Percentiles rank a stretch among this genome's conserved stretches.
Conservation (phyloP, 2,113 vertebrate species). For the Megaceryle torquata region DNA sequence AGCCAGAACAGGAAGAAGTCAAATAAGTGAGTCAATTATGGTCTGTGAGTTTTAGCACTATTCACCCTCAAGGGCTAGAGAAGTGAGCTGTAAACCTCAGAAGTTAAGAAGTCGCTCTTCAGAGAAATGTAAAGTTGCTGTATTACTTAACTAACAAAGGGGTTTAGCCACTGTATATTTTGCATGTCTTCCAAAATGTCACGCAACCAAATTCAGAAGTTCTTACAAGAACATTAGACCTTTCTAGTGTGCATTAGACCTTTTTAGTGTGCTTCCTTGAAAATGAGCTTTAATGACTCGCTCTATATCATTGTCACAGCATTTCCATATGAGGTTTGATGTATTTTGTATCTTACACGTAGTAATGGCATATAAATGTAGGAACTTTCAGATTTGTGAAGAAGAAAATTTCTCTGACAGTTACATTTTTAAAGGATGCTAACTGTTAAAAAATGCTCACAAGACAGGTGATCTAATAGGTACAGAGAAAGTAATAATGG, state of each 20-base stretch:
- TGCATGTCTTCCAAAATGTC: background rate
- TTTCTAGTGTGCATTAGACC: background rate
- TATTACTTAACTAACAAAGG: background rate
- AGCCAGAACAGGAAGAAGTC: background rate
- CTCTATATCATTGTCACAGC: constrained; percentile 3
- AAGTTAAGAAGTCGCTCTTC: background rate
- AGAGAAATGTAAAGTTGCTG: background rate
- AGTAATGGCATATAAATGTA: background rate
- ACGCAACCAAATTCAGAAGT: constrained; percentile 10
- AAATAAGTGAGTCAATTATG: background rate
- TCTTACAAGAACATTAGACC: background rate
- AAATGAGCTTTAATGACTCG: constrained; percentile 12
- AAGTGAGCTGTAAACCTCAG: background rate
- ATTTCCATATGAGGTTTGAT: background rate
- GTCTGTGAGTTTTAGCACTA: background rate
- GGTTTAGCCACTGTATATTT: background rate
- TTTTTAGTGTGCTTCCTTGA: background rate
- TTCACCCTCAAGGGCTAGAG: background rate
- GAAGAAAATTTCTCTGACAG: constrained; percentile 30
- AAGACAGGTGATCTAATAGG: background rate
- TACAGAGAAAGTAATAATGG: background rate
- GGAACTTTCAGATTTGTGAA: constrained; percentile 18
- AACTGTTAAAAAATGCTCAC: constrained; percentile 8
- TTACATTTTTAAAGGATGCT: constrained; percentile 14
- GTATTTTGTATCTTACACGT: background rate